Evolutionary conservation across 1,140 invertebrate species (phyloP).

Genomic region (Thalassaphorura encarpata): DNA sequence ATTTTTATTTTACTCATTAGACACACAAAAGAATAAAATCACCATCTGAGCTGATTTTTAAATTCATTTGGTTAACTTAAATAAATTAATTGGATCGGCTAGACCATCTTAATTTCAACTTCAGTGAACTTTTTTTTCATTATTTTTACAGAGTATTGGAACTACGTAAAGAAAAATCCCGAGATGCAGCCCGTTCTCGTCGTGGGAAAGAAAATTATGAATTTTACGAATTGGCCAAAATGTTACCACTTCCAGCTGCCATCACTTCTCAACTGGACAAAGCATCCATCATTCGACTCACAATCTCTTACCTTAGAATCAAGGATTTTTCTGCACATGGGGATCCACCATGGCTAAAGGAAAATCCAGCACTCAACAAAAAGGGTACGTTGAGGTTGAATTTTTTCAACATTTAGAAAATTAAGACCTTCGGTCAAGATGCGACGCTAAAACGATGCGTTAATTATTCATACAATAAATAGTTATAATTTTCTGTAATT

Average conservation of each 20-base stretch:
- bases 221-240: slow-evolving; percentile 96
- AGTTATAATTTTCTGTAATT: no score
- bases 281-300: slow-evolving; percentile 95
- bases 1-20: no score
- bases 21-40: no score
- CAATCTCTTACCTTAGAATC: slow-evolving; percentile 93
- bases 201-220: slow-evolving; percentile 97
- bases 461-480: no score
- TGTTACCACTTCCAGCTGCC: slow-evolving; percentile 87
- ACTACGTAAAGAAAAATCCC: slow-evolving; percentile 89
- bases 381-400: slow-evolving; percentile 67
- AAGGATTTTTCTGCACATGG: slow-evolving; percentile 89
- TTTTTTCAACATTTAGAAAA: no score
- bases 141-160: slow-evolving; percentile 86
- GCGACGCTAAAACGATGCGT: no score
- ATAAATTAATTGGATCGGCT: background rate
- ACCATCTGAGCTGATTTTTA: background rate
- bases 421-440: no score
- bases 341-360: slow-evolving; percentile 84
- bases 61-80: background rate
- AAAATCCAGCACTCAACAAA: slow-evolving; percentile 61
- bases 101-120: background rate
- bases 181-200: slow-evolving; percentile 86
- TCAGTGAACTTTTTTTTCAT: slow-evolving; percentile 16
- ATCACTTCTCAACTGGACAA: slow-evolving; percentile 98